phyloP scores from a whole-genome alignment of 2,888 invertebrate genomes.

The Dilophus febrilis region DNA sequence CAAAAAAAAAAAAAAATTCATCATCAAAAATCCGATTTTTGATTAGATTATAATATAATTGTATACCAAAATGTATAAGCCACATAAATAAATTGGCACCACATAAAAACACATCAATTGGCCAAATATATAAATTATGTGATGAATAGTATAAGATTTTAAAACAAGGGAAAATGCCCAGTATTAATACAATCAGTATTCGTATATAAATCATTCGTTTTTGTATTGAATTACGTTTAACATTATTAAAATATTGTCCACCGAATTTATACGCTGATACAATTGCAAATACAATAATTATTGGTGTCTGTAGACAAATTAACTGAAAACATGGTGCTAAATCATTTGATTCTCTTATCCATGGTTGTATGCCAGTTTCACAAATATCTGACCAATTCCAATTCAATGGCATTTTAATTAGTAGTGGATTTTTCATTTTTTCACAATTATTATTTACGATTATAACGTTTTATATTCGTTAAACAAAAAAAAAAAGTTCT shows the following conservation, averaged over 20 bases:
- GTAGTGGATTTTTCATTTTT: too few species aligned
- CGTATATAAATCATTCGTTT: slow-evolving; percentile 46
- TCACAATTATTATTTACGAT: too few species aligned
- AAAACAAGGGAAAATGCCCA: slow-evolving; percentile 50
- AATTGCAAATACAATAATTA: slow-evolving; percentile 52
- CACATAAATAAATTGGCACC: slow-evolving; percentile 59
- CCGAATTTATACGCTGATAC: slow-evolving; percentile 71
- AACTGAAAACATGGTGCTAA: slow-evolving; percentile 75
- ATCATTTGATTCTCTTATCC: slow-evolving; percentile 52
- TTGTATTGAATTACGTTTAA: slow-evolving; percentile 44
- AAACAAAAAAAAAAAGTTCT: too few species aligned
- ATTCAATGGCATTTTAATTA: too few species aligned
- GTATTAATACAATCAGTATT: slow-evolving; percentile 40
- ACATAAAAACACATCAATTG: slow-evolving; percentile 52
- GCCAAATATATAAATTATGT: slow-evolving; percentile 33
- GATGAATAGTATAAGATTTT: slow-evolving; percentile 47
- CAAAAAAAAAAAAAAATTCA: background rate
- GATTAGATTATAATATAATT: background rate
- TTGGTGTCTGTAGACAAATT: slow-evolving; percentile 59
- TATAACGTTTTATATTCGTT: too few species aligned
- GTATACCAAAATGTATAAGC: slow-evolving; percentile 63
- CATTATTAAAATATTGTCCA: slow-evolving; percentile 41
- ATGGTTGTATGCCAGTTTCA: slow-evolving; percentile 49
- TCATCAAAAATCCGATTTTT: background rate
- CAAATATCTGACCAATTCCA: slow-evolving; percentile 68